Evolutionary conservation across 2,113 vertebrate genomes (phyloP).

Genomic region (Atherinomorus stipes): DNA sequence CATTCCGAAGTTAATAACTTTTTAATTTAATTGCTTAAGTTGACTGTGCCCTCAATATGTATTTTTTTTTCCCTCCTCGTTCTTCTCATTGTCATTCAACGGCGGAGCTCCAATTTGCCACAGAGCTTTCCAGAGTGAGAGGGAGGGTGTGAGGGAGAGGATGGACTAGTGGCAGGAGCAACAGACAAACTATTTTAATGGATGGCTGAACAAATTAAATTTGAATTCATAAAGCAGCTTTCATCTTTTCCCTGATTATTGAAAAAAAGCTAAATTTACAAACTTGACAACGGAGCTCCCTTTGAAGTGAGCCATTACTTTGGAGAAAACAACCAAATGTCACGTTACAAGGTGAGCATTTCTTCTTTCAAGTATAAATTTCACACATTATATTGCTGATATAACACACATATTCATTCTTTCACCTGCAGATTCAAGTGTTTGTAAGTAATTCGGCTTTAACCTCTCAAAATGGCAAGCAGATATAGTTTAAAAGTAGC

Average conservation of each 20-base stretch:
- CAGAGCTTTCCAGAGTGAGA: conserved; percentile 65
- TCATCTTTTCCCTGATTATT: conserved; percentile 77
- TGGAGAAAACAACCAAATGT: conserved; percentile 52
- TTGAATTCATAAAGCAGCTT: conserved; percentile 80
- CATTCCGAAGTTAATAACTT: conserved; percentile 82
- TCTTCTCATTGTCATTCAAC: conserved; percentile 81
- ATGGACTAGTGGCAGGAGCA: conserved; percentile 55
- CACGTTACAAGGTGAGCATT: conserved; percentile 57
- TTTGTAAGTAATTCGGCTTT: conserved; percentile 22
- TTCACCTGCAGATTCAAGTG: conserved; percentile 17
- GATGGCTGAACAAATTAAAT: conserved; percentile 86
- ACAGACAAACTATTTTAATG: conserved; percentile 81
- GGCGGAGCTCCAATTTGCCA: conserved; percentile 78
- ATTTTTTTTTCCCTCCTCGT: conserved; percentile 60
- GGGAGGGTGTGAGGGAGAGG: conserved; percentile 37
- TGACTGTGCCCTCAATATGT: conserved; percentile 80
- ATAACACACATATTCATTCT: conserved; percentile 1
- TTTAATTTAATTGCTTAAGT: conserved; percentile 85
- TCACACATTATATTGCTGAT: conserved; percentile 36
- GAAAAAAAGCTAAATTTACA: conserved; percentile 68
- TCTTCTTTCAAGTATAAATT: conserved; percentile 62
- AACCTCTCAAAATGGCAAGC: conserved; percentile 38
- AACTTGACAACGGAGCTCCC: conserved; percentile 68
- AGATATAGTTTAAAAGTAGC: conserved; percentile 42
- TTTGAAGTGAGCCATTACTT: conserved; percentile 74